A percentile compares a stretch with the other conserved stretches of the same genome.
These are phyloP conservation scores for Caenorhabditis angaria DNA, from an alignment of 2,888 invertebrate genomes.

Conservation along the genomic window DNA sequence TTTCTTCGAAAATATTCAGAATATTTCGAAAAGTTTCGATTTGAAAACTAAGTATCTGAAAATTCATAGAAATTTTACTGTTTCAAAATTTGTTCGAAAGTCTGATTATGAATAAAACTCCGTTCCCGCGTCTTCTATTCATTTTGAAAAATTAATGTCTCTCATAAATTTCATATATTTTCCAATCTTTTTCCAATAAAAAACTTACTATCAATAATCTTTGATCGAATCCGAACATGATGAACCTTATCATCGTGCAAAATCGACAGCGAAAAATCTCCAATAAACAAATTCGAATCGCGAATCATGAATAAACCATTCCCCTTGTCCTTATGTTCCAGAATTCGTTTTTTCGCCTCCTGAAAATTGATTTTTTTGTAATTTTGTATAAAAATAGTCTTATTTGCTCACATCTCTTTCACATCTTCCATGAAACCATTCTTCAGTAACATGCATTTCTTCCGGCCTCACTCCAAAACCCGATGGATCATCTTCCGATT, in stretches of 20 bases:
- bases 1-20: too few relatives aligned
- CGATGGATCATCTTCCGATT: constrained; percentile 55
- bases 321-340: constrained; percentile 75
- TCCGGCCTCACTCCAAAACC: constrained; percentile 69
- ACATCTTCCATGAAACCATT: constrained; percentile 72
- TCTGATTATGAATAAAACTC: too few relatives aligned
- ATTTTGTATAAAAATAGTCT: not conserved
- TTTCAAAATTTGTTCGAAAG: too few relatives aligned
- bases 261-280: constrained; percentile 92
- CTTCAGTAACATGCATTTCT: constrained; percentile 72
- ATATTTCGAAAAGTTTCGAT: too few relatives aligned
- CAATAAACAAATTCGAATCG: constrained; percentile 86
- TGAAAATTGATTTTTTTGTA: constrained; percentile 25
- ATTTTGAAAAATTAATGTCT: too few relatives aligned
- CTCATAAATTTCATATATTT: constrained; percentile 61
- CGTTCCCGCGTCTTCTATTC: too few relatives aligned
- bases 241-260: constrained; percentile 75
- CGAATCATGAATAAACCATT: constrained; percentile 95
- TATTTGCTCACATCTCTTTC: constrained; percentile 52
- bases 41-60: too few relatives aligned
- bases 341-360: constrained; percentile 61
- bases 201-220: constrained; percentile 59
- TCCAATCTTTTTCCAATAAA: constrained; percentile 64
- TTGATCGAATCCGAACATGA: constrained; percentile 69
- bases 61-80: too few relatives aligned